These are phyloP conservation scores for Limnephilus auricula DNA, from an alignment of 2,888 invertebrate genomes.

Conservation along the genomic window DNA sequence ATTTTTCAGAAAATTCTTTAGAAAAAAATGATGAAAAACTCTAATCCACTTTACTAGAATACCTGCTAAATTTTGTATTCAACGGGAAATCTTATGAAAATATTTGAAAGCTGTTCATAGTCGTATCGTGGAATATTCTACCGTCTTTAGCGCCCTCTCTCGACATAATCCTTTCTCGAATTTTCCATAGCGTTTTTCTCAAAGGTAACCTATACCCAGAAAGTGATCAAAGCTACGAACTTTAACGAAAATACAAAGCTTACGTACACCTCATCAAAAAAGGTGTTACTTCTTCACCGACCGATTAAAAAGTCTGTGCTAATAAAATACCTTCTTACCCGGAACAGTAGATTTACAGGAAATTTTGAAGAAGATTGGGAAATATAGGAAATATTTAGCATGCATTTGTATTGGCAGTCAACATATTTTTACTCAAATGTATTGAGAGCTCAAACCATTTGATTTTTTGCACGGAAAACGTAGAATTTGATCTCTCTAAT, in stretches of 20 bases:
- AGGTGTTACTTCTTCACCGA: background rate
- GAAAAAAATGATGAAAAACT: background rate
- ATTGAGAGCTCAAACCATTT: background rate
- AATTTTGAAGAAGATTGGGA: background rate
- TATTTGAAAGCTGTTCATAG: background rate
- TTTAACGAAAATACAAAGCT: background rate
- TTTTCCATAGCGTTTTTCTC: background rate
- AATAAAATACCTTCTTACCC: background rate
- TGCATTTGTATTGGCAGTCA: background rate
- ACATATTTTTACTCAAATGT: background rate
- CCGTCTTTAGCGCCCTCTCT: background rate
- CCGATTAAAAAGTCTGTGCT: background rate
- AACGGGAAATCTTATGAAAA: constrained; percentile 11
- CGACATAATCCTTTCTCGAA: background rate
- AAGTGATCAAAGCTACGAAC: background rate
- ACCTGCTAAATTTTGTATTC: constrained; percentile 10
- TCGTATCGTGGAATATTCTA: background rate
- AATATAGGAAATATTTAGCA: background rate
- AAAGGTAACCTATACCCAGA: background rate
- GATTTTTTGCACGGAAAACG: background rate
- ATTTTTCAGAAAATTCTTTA: background rate
- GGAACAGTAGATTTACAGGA: background rate
- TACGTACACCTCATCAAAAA: background rate
- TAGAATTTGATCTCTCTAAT: background rate
- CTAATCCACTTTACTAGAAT: background rate